Base-by-base conservation (phyloP, 1,140 invertebrate genomes). In the Diorhabda elongata region DNA sequence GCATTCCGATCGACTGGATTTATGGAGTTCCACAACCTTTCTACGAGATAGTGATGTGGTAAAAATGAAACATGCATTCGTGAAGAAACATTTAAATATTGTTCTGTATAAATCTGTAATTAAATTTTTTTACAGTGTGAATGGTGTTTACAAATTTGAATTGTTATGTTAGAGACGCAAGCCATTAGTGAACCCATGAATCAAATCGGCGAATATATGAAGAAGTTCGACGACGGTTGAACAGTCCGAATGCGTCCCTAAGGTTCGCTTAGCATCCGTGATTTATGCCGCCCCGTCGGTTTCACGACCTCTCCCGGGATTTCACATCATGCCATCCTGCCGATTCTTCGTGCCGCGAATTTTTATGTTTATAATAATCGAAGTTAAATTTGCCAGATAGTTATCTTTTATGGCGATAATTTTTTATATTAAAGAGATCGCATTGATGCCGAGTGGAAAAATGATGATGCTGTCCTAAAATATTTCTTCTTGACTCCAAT, bases 231-330 rank as follows among this genome's bases (percentile, higher is more conserved):
- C 67, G 61, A 58, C 64, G 68, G 66, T 67, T 69, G 70, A 65
- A 65, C 44, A 58, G 64, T 11, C 56, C 63, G 73, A 78, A 78
- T 77, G 77, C 69, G 74, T 78, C 77, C 77, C 77, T 65, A 52
- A 77, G 75, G 77, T 71, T 73, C 75, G 76, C 77, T 78, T 78
- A 78, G 77, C 71, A 73, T 75, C 75, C 73, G 71, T 77, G 77
- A 77, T 76, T 74, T 76, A 76, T 74, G 52, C 62, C 11, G 58
- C 58, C 68, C 58, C 64, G 61, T 64, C 57, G 66, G 64, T 65
- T 65, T 65, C 52, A 58, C 41, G 41, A 61, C 66, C 69, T 71
- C 69, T 71, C 69, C 58, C 57, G 69, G 58, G 69, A 59, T 67
- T 64, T 71, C 65, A 65, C 62, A 70, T 67, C 69, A 71, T 71